Evolutionary conservation across 2,113 vertebrate genomes (phyloP).

Genomic region (Tetraodon nigroviridis): DNA sequence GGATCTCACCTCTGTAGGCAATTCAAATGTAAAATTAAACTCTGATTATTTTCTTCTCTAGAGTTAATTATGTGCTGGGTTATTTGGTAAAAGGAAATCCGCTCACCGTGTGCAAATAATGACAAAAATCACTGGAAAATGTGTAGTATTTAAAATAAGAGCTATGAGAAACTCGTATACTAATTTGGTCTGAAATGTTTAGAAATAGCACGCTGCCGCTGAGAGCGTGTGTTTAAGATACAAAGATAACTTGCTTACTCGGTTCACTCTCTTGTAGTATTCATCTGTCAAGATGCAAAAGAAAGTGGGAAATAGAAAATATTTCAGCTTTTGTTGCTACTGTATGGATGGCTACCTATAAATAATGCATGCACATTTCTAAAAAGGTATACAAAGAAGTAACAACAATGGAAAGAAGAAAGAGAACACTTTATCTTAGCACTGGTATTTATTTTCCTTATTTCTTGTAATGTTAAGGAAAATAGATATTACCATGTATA

Average conservation of each 20-base stretch:
- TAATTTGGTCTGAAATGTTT: constrained; percentile 36
- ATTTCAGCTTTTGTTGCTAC: constrained; percentile 44
- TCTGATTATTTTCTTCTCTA: constrained; percentile 62
- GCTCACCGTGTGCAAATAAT: constrained; percentile 43
- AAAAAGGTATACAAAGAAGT: constrained; percentile 41
- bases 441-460: constrained; percentile 33
- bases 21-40: constrained; percentile 61
- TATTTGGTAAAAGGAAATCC: constrained; percentile 56
- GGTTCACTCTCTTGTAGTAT: constrained; percentile 16
- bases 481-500: constrained; percentile 14
- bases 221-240: constrained; percentile 18
- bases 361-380: constrained; percentile 59
- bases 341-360: constrained; percentile 56
- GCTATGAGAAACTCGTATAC: constrained; percentile 20
- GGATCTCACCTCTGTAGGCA: constrained; percentile 37
- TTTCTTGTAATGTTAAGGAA: constrained; percentile 49
- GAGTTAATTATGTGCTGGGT: constrained; percentile 63
- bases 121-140: constrained; percentile 60
- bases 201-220: constrained; percentile 32
- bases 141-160: constrained; percentile 44
- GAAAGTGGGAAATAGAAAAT: constrained; percentile 54
- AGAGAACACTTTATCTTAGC: constrained; percentile 25
- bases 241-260: constrained; percentile 32
- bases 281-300: constrained; percentile 27
- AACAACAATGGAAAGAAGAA: constrained; percentile 20